Conservation (phyloP, 2,888 invertebrate genomes). For the Macrosiphum euphorbiae region DNA sequence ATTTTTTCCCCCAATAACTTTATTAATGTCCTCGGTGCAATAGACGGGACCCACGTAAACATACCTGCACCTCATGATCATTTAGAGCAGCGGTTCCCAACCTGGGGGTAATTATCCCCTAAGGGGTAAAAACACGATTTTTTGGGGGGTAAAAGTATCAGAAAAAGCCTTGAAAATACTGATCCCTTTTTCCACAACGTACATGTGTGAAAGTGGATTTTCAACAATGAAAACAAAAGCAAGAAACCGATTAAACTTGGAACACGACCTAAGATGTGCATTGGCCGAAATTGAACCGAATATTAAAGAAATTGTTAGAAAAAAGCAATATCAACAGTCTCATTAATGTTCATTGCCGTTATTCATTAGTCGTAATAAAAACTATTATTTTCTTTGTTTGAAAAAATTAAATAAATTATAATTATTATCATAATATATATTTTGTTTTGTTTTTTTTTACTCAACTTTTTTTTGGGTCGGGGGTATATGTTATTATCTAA, state of each 20-base stretch:
- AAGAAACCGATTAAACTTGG: neutral
- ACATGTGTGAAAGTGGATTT: neutral
- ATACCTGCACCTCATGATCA: conserved; percentile 35
- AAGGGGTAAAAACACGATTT: no score
- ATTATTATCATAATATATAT: conserved; percentile 34
- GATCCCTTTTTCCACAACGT: neutral
- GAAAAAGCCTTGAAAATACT: neutral
- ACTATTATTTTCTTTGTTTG: conserved; percentile 23
- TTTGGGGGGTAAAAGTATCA: no score
- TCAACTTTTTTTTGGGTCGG: no score
- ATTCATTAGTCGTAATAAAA: conserved; percentile 14
- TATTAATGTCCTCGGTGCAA: conserved; percentile 25
- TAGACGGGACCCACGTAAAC: conserved; percentile 13
- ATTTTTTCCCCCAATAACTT: conserved; percentile 16
- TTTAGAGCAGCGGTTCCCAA: no score
- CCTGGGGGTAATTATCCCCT: no score
- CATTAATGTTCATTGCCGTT: neutral
- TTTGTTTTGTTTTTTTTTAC: conserved; percentile 37
- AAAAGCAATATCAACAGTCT: neutral
- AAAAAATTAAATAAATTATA: conserved; percentile 25
- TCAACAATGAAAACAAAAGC: neutral
- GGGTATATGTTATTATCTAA: conserved; percentile 15
- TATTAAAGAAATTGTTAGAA: neutral
- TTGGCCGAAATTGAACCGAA: neutral
- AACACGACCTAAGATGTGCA: neutral